Evolutionary conservation across 2,888 invertebrate species (phyloP), one percentile per base, ranked within the genome.

Genomic region (Furcula furcula): DNA sequence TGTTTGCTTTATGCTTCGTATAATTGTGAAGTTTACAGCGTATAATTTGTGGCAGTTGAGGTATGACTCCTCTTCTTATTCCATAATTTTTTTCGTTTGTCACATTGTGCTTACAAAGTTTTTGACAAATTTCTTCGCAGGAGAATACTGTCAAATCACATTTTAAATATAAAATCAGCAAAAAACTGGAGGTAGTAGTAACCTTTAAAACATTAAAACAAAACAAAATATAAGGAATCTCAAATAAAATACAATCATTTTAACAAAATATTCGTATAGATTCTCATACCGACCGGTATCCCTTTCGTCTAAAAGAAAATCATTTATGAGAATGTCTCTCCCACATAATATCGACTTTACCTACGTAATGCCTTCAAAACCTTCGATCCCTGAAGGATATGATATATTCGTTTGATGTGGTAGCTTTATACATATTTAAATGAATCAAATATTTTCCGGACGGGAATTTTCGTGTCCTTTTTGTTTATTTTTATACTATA

Each of bases 341-440:
- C 29, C 34, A 26, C 34, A 37, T 34, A 44, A 44, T 40, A 53
- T 43, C 33, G 34, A 43, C 40, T 40, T 36, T 36, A 35, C 36
- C 41, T 23, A 5, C 34, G 26, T 47, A 52, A 59, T 53, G 29
- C 39, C 38, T 33, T 29, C 32, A 35, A 30, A 38, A 33, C 49
- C 39, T 52, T 47, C 56, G 46, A 56, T 55, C 52, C 49, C 50
- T 36, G 27, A 49, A 43, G 50, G 49, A 62, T 53, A 63, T 58
- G 62, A 63, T 60, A 63, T 59, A 55, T 45, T 51, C 51, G 48
- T 69, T 68, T 56, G 64, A 62, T 60, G 66, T 62, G 55, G 49
- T 36, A 52, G 47, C 51, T 55, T 62, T 63, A 63, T 70, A 70
- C 71, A 66, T 71, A 73, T 72, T 72, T 73, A 67, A 71, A 70